phyloP scores from a whole-genome alignment of 2,888 invertebrate genomes.

The Heliconius charithonia region DNA sequence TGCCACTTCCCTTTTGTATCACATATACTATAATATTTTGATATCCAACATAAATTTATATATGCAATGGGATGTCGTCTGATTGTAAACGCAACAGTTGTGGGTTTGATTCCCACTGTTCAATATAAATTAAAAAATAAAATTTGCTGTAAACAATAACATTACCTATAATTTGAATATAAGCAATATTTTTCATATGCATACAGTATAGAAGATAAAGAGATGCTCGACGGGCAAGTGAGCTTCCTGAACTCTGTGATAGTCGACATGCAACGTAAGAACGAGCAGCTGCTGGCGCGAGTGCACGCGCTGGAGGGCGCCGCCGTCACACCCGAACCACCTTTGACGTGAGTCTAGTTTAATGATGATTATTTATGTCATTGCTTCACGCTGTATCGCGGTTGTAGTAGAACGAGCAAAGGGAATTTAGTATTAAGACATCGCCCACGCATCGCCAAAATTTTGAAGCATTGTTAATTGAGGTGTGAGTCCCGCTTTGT shows the following conservation, averaged over 20 bases:
- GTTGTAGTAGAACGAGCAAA: too few species aligned
- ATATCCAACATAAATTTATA: neutral
- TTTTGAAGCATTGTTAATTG: too few species aligned
- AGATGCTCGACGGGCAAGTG: conserved; percentile 88
- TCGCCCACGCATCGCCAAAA: too few species aligned
- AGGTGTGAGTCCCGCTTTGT: too few species aligned
- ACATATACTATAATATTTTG: neutral
- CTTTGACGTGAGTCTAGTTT: conserved; percentile 62
- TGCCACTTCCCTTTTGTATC: too few species aligned
- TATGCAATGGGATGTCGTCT: neutral
- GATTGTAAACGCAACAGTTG: too few species aligned
- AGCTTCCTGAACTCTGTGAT: conserved; percentile 98
- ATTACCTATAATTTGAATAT: neutral
- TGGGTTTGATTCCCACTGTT: too few species aligned
- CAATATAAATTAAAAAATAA: too few species aligned
- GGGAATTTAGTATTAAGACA: too few species aligned
- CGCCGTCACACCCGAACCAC: conserved; percentile 63
- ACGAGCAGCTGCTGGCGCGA: conserved; percentile 90
- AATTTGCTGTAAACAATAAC: too few species aligned
- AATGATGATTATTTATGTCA: neutral
- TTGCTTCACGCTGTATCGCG: neutral
- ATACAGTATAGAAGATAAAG: conserved; percentile 84
- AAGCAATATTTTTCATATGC: neutral
- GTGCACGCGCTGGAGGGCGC: conserved; percentile 91
- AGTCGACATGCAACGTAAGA: conserved; percentile 97